Evolutionary conservation across 2,797 vertebrate species (phyloP).

Genomic region (Anabas testudineus): DNA sequence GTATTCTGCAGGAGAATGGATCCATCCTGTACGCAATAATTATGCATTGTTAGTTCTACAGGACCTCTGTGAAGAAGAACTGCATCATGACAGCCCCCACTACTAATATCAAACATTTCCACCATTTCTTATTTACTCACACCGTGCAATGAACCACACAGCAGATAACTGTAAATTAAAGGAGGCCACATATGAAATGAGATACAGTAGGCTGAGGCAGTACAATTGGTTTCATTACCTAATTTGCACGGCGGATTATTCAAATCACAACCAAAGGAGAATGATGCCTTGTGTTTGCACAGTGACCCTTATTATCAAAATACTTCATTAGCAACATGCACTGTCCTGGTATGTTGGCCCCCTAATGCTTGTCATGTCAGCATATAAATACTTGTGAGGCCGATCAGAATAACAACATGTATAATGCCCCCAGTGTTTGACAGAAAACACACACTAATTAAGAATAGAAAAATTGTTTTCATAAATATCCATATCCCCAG

Average conservation of each 20-base stretch:
- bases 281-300: slow-evolving; percentile 81
- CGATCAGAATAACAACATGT: slow-evolving; percentile 24
- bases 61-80: slow-evolving; percentile 6
- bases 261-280: slow-evolving; percentile 84
- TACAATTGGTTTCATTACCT: slow-evolving; percentile 84
- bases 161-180: slow-evolving; percentile 77
- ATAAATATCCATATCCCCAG: slow-evolving; percentile 27
- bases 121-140: slow-evolving; percentile 53
- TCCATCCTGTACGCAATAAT: not conserved
- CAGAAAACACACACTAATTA: slow-evolving; percentile 44
- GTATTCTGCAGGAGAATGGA: slow-evolving; percentile 2
- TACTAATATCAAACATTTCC: slow-evolving; percentile 70
- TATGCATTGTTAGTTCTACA: not conserved
- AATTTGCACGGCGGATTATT: slow-evolving; percentile 87
- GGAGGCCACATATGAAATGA: slow-evolving; percentile 80
- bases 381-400: slow-evolving; percentile 38
- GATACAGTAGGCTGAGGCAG: slow-evolving; percentile 78
- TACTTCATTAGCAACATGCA: slow-evolving; percentile 80
- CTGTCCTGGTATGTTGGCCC: slow-evolving; percentile 69
- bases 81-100: slow-evolving; percentile 48
- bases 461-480: slow-evolving; percentile 28
- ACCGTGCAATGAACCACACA: slow-evolving; percentile 59
- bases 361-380: slow-evolving; percentile 47
- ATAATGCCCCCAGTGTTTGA: slow-evolving; percentile 34
- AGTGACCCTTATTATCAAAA: slow-evolving; percentile 87